phyloP scores from a whole-genome alignment of 2,797 vertebrate species.

The Phataginus tricuspis region DNA sequence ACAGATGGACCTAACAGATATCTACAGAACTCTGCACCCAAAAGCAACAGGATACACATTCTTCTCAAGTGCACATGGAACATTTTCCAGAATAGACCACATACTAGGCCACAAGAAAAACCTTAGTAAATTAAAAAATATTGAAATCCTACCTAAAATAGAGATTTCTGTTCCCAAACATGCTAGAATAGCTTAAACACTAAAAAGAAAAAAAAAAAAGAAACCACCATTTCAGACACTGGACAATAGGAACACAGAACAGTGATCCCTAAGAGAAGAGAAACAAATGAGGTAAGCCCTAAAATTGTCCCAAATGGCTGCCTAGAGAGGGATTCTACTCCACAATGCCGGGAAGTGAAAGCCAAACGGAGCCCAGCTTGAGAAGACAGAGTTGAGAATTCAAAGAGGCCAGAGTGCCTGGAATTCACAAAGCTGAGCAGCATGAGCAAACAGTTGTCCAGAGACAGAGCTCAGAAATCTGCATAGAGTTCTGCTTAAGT shows the following conservation, averaged over 20 bases:
- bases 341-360: neutral
- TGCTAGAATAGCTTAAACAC: neutral
- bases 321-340: neutral
- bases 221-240: neutral
- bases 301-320: neutral
- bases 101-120: too few species aligned
- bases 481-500: neutral
- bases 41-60: too few species aligned
- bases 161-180: neutral
- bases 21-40: too few species aligned
- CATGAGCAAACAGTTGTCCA: neutral
- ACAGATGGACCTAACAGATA: too few species aligned
- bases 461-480: neutral
- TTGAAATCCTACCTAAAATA: too few species aligned
- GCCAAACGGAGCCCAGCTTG: neutral
- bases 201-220: neutral
- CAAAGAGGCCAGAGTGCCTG: neutral
- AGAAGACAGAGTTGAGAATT: neutral
- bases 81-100: too few species aligned
- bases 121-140: too few species aligned
- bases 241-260: neutral
- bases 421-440: neutral
- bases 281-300: neutral
- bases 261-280: neutral
- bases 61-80: too few species aligned